Evolutionary conservation across 2,113 vertebrate genomes (phyloP).

Genomic region (Deroptyus accipitrinus): DNA sequence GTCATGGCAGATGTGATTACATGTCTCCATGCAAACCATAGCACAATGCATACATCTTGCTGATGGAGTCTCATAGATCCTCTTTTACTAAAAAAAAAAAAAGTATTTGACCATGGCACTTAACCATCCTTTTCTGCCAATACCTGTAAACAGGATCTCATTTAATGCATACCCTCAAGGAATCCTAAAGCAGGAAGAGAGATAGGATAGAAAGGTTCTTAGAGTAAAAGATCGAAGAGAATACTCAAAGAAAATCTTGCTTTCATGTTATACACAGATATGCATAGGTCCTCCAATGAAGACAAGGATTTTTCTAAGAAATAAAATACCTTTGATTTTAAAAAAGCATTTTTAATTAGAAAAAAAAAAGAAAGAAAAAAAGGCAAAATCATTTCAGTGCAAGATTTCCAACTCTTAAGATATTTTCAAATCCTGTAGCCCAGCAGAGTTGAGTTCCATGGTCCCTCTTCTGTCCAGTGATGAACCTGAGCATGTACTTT

Average conservation of each 20-base stretch:
- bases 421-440: not conserved
- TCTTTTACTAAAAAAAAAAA: not conserved
- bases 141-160: not conserved
- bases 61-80: not conserved
- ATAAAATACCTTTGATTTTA: not conserved
- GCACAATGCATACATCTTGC: not conserved
- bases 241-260: not conserved
- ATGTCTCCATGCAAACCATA: not conserved
- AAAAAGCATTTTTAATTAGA: not conserved
- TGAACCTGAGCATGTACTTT: not conserved
- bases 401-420: not conserved
- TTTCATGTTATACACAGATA: not conserved
- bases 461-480: too few relatives aligned
- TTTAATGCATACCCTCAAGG: not conserved
- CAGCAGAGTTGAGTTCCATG: not conserved
- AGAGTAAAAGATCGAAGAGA: not conserved
- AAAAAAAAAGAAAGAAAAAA: not conserved
- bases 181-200: not conserved
- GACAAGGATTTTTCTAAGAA: not conserved
- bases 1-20: rapidly evolving
- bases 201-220: not conserved
- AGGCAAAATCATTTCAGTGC: not conserved
- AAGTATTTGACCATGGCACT: not conserved
- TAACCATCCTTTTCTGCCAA: not conserved
- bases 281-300: not conserved